These are phyloP conservation scores for Eurytoma adleriae DNA, from an alignment of 2,888 invertebrate species.

Conservation along the genomic window DNA sequence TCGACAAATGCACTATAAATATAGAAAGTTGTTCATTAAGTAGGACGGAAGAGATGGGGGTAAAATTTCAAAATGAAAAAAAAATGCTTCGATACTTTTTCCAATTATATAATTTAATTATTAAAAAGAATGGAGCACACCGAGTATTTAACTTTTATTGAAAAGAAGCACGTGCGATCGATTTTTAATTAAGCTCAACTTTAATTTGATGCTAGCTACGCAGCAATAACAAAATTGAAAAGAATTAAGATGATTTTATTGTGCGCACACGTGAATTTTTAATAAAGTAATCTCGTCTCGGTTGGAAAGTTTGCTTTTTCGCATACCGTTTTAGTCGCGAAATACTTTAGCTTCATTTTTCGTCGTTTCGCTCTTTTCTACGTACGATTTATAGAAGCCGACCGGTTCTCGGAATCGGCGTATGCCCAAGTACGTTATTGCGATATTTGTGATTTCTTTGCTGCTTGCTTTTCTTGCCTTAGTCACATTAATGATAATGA, in stretches of 20 bases:
- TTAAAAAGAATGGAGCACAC: too few species aligned
- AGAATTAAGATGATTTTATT: not conserved
- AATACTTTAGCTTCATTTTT: conserved; percentile 51
- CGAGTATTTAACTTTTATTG: too few species aligned
- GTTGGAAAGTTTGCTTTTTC: conserved; percentile 8
- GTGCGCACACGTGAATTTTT: conserved; percentile 14
- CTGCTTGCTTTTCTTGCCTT: conserved; percentile 25
- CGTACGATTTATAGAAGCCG: conserved; percentile 48
- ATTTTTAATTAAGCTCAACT: too few species aligned
- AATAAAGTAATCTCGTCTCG: conserved; percentile 2
- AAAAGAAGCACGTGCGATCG: too few species aligned
- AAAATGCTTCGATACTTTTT: too few species aligned
- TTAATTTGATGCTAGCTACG: too few species aligned
- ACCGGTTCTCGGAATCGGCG: conserved; percentile 55
- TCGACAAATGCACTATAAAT: too few species aligned
- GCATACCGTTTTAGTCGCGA: conserved; percentile 26
- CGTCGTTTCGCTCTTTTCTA: conserved; percentile 32
- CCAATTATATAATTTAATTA: too few species aligned
- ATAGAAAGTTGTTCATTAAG: too few species aligned
- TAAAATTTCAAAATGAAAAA: too few species aligned
- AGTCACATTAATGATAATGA: conserved; percentile 52
- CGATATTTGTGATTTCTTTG: conserved; percentile 57
- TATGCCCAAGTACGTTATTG: conserved; percentile 46
- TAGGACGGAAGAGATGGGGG: too few species aligned
- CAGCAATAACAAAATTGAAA: too few species aligned